A percentile compares a stretch with the other conserved stretches of the same genome.
Evolutionary conservation across 1,140 invertebrate species (phyloP).

Genomic region (Drosophila teissieri): DNA sequence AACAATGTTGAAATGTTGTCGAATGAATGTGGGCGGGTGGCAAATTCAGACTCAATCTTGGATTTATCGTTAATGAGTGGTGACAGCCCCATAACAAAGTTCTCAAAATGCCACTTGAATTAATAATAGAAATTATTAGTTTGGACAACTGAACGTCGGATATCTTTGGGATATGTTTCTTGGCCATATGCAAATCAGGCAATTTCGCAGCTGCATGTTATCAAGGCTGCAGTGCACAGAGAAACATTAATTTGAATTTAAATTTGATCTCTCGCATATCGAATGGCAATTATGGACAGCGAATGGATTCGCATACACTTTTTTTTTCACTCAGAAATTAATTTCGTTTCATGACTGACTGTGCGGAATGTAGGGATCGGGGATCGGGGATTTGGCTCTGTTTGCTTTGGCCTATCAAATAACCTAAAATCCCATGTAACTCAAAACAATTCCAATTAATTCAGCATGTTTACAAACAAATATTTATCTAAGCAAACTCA

Average conservation of each 20-base stretch:
- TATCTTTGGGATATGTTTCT: slow-evolving; percentile 44
- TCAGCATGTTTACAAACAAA: slow-evolving; percentile 58
- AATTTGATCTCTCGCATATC: slow-evolving; percentile 44
- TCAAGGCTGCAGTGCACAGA: slow-evolving; percentile 21
- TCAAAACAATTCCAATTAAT: slow-evolving; percentile 66
- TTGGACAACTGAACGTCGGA: slow-evolving; percentile 17
- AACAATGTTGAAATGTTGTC: slow-evolving; percentile 4
- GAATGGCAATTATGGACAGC: slow-evolving; percentile 45
- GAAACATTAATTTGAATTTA: slow-evolving; percentile 64
- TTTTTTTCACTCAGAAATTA: slow-evolving; percentile 44
- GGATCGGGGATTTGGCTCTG: slow-evolving; percentile 18
- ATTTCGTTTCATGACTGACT: slow-evolving; percentile 35
- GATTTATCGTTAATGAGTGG: slow-evolving; percentile 58
- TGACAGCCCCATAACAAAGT: slow-evolving; percentile 35
- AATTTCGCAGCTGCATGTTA: slow-evolving; percentile 41
- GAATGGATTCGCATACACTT: slow-evolving; percentile 36
- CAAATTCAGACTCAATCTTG: slow-evolving; percentile 2
- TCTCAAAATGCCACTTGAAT: slow-evolving; percentile 44
- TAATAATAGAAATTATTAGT: slow-evolving; percentile 68
- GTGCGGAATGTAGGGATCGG: not conserved
- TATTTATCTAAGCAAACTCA: slow-evolving; percentile 60
- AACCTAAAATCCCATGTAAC: slow-evolving; percentile 43
- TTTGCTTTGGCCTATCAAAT: slow-evolving; percentile 45
- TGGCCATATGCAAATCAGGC: slow-evolving; percentile 40
- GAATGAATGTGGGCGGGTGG: not conserved